Base-by-base conservation (phyloP, 2,888 invertebrate species). In the Oxytorus armatus region DNA sequence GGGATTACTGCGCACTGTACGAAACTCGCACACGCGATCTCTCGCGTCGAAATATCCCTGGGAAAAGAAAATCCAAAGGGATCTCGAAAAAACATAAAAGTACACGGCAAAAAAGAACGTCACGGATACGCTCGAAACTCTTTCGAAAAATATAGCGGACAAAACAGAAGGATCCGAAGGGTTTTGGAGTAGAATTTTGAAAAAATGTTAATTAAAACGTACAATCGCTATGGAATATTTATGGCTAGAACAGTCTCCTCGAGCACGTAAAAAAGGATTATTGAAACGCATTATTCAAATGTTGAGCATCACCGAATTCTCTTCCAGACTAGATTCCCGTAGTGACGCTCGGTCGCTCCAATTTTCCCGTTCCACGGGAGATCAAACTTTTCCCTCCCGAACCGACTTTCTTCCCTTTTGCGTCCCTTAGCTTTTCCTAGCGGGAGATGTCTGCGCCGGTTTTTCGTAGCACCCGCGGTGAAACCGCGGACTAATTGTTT, bases 401-500 rank as follows among this genome's bases (percentile, higher is more conserved):
- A 47, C 61, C 44, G 18, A 25, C 44, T 1, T 39, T 51, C n/a
- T 39, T 36, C 61, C 8, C 10, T 36, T 72, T 61, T 39, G 39
- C 29, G 49, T 39, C 18, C 33, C 16, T 55, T n/a, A n/a, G n/a
- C 53, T 39, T 49, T 33, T 55, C 76, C 55, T 73, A 39, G 61
- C 73, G 79, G 72, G 79, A 79, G 70, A 79, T 49, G 18, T 21
- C 14, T 33, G 23, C 16, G 36, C 36, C 2, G 61, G 29, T 10
- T 77, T 73, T 59, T 61, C 51, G n/a, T 18, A 55, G 23, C 66
- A 70, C 80, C 80, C 73, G 73, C 49, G 73, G 76, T 53, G 80
- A 68, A 70, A 73, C 10, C 63, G 61, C 53, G 39, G 66, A n/a
- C 80, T 80, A 80, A 80, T 80, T 80, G 73, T 80, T 80, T 76